phyloP scores from a whole-genome alignment of 64 coral and sea anemone species.

The Montipora capricornis region DNA sequence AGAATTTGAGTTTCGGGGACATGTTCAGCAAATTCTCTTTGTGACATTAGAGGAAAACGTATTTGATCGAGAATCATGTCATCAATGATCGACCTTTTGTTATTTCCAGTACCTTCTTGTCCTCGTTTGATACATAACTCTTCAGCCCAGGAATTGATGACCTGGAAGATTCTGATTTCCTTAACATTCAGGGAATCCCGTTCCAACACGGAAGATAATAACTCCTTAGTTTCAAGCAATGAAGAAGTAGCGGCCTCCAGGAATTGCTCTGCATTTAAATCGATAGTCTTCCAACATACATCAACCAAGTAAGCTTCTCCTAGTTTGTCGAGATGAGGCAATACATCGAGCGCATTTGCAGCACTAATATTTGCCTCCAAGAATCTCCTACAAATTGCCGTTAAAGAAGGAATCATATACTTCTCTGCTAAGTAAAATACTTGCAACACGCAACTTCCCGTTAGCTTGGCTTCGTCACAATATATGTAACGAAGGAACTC shows the following conservation, averaged over 20 bases:
- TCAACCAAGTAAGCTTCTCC: background rate
- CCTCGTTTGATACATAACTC: too few species aligned
- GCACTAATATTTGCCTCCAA: background rate
- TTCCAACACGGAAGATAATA: background rate
- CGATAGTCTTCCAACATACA: constrained; percentile 5
- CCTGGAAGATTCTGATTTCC: background rate
- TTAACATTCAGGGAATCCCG: background rate
- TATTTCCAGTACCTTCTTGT: too few species aligned
- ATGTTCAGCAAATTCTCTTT: background rate
- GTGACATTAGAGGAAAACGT: constrained; percentile 1
- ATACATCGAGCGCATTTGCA: constrained; percentile 12
- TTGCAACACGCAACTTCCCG: constrained; percentile 16
- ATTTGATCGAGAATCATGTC: background rate
- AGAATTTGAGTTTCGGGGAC: background rate
- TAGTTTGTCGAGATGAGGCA: background rate
- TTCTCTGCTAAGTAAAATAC: constrained; percentile 17
- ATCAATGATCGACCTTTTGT: background rate
- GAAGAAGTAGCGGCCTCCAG: background rate
- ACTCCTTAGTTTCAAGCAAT: background rate
- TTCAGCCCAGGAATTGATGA: background rate
- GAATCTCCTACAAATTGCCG: background rate
- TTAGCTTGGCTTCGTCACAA: background rate
- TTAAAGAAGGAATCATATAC: background rate
- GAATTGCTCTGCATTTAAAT: background rate
- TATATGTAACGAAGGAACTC: constrained; percentile 27